A percentile compares a stretch with the other conserved stretches of the same genome.
phyloP scores from a whole-genome alignment of 2,113 vertebrate genomes.

The Lophochroa leadbeateri region DNA sequence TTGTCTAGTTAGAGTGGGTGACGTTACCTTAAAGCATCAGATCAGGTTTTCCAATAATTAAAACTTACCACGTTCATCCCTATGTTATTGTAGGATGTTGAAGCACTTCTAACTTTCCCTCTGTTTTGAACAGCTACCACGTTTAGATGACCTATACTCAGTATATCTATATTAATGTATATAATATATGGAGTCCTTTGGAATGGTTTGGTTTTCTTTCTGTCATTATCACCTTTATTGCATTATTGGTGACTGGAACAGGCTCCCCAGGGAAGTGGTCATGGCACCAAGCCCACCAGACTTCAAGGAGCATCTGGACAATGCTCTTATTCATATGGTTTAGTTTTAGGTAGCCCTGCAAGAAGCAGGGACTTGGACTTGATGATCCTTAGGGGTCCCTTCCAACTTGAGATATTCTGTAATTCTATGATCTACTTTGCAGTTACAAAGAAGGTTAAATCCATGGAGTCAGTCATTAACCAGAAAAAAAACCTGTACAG shows the following conservation, averaged over 20 bases:
- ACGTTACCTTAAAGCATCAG: not conserved
- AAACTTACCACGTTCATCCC: not conserved
- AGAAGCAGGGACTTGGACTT: not conserved
- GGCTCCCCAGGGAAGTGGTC: not conserved
- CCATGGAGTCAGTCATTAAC: not conserved
- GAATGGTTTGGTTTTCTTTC: not conserved
- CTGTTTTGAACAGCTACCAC: not conserved
- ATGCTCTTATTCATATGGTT: not conserved
- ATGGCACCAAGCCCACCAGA: not conserved
- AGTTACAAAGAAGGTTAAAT: not conserved
- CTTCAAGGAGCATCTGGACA: not conserved
- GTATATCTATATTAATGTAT: not conserved
- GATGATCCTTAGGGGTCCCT: not conserved
- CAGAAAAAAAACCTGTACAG: not conserved
- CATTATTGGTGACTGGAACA: not conserved
- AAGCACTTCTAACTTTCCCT: not conserved
- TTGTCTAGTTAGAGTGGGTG: not conserved
- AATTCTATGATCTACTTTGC: not conserved
- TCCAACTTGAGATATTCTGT: not conserved
- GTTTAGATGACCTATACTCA: not conserved
- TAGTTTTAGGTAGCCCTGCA: not conserved
- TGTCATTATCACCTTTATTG: not conserved
- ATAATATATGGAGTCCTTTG: not conserved
- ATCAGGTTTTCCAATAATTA: not conserved
- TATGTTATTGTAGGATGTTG: not conserved